Percentiles rank a stretch among this genome's conserved stretches.
phyloP scores from a whole-genome alignment of 2,797 vertebrate species.

The Craterocephalus amniculus region DNA sequence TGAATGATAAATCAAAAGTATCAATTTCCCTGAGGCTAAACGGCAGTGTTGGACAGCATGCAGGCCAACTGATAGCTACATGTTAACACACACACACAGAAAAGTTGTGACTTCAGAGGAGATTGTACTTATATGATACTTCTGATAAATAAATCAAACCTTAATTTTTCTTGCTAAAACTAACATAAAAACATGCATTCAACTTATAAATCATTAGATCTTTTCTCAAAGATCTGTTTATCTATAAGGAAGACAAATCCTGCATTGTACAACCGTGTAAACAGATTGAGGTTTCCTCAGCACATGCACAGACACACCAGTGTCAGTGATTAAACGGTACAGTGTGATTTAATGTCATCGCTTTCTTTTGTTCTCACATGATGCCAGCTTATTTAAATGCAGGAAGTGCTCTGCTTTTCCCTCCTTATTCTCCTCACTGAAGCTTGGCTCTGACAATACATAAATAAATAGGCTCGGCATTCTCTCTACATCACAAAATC shows the following conservation, averaged over 20 bases:
- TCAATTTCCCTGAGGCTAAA: conserved; percentile 64
- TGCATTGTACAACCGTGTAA: neutral
- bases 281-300: neutral
- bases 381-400: conserved; percentile 41
- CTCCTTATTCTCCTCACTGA: conserved; percentile 23
- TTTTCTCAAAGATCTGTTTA: neutral
- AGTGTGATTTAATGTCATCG: conserved; percentile 10
- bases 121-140: neutral
- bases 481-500: conserved; percentile 47
- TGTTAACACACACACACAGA: neutral
- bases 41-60: conserved; percentile 27
- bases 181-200: neutral
- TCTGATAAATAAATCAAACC: neutral
- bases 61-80: conserved; percentile 17
- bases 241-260: neutral
- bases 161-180: neutral
- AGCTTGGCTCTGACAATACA: conserved; percentile 32
- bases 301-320: neutral
- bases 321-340: neutral
- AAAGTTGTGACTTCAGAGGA: conserved; percentile 1
- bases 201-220: neutral
- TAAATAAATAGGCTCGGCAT: conserved; percentile 24
- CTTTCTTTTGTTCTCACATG: conserved; percentile 6
- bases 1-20: conserved; percentile 82
- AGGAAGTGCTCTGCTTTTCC: conserved; percentile 8